These are phyloP conservation scores for Thomomys bottae DNA, from an alignment of 2,113 vertebrate species.

Conservation along the genomic window DNA sequence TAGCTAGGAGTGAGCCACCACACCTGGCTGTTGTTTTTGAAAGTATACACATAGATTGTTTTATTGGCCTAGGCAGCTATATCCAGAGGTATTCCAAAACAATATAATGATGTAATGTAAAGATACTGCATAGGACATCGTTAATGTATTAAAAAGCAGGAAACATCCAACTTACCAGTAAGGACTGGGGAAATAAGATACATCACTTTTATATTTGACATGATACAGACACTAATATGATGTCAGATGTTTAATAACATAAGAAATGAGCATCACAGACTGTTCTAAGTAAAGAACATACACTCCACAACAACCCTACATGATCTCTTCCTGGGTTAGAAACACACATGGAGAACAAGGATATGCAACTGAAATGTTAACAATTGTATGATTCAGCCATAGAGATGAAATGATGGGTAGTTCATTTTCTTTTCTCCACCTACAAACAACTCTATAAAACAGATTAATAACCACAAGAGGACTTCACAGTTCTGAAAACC, in stretches of 20 bases:
- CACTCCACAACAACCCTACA: not conserved
- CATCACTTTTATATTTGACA: conserved; percentile 16
- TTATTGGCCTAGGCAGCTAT: not conserved
- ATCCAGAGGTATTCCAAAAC: conserved; percentile 14
- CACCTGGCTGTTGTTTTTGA: not conserved
- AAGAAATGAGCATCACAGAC: not conserved
- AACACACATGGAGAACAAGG: not conserved
- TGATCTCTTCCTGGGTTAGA: not conserved
- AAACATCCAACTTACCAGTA: not conserved
- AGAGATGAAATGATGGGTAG: not conserved
- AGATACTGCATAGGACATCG: not conserved
- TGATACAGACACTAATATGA: not conserved
- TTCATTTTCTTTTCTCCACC: conserved; percentile 25
- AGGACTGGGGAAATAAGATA: not conserved
- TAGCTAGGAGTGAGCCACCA: no score
- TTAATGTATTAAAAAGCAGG: not conserved
- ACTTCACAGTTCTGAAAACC: not conserved
- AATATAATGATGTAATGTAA: not conserved
- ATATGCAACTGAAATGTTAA: not conserved
- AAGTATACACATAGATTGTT: not conserved
- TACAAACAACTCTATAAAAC: conserved; percentile 7
- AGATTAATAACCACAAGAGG: not conserved
- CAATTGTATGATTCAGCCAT: not conserved
- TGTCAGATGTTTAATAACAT: conserved; percentile 7
- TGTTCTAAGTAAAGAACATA: not conserved